phyloP scores from a whole-genome alignment of 2,113 vertebrate genomes.

The Anoura caudifer region DNA sequence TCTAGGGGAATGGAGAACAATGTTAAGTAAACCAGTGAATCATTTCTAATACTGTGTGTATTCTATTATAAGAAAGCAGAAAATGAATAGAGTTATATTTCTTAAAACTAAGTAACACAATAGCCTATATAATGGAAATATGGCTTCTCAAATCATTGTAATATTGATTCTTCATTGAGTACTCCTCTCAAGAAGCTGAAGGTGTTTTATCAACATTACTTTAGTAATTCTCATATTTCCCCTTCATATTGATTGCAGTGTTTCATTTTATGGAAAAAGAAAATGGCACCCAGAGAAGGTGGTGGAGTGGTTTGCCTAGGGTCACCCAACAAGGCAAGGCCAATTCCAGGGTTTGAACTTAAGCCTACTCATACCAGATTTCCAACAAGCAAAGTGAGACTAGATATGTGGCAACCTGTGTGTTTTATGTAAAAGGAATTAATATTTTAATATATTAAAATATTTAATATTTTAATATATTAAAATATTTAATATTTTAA shows the following conservation, averaged over 20 bases:
- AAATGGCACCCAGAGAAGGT: neutral
- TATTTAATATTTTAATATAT: no score
- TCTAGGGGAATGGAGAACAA: conserved; percentile 46
- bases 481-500: no score
- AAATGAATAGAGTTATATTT: conserved; percentile 45
- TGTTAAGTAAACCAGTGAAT: conserved; percentile 56
- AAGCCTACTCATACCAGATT: neutral
- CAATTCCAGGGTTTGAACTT: neutral
- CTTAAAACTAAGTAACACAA: conserved; percentile 45
- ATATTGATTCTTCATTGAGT: neutral
- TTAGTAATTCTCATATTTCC: neutral
- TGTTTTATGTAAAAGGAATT: neutral
- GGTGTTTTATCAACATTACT: neutral
- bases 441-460: no score
- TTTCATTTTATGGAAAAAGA: neutral
- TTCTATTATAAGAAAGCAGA: conserved; percentile 34
- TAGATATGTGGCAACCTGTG: neutral
- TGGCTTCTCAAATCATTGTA: conserved; percentile 18
- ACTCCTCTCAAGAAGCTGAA: neutral
- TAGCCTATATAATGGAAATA: conserved; percentile 46
- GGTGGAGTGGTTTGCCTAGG: neutral
- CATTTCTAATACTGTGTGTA: conserved; percentile 65
- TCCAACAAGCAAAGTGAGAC: conserved; percentile 6
- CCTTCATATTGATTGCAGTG: neutral
- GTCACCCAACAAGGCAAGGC: neutral